Base-by-base conservation (phyloP, 1,140 invertebrate genomes). In the Trichonephila clavata region DNA sequence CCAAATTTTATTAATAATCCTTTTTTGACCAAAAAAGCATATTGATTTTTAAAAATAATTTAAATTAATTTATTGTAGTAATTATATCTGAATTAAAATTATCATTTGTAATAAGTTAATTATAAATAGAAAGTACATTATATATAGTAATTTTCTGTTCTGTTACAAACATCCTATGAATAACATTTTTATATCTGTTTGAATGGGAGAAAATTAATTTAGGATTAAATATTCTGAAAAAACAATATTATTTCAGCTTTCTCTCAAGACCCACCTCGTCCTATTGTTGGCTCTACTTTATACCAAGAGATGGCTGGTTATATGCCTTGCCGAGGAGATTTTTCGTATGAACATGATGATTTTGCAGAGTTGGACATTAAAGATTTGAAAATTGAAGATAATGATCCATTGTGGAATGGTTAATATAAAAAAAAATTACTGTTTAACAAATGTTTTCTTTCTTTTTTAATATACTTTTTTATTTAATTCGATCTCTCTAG, bases 271-370 rank as follows among this genome's bases (percentile, higher is more conserved):
- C 98, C 98, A 18, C 98, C 98, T 0, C 96, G 98, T 71, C 97
- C 97, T 94, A 95, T 96, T 93, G 95, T 97, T 95, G 96, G 97
- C 96, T 96, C 96, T 93, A 27, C 95, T 95, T 95, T 96, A 94
- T 96, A 96, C 94, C 94, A 94, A 57, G 96, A 96, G 27, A 96
- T 98, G 95, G 97, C 97, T 18, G 98, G 98, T 0, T 99, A 99
- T 95, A 98, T 98, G 96, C 97, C 98, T 43, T 97, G 97, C 8
- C 96, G 98, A 91, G 97, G 98, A n/a, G 98, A 99, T 95, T 99
- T 99, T 96, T 97, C 97, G 94, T 96, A 97, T 3, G 98, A 98
- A 94, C 98, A 97, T 95, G 98, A 98, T 95, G 97, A 98, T 94
- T 97, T 97, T 95, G 98, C 98, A 0, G 98, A 99, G 95, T 96